A percentile compares a stretch with the other conserved stretches of the same genome.
Evolutionary conservation across 1,140 invertebrate genomes (phyloP).

Genomic region (Lysiphlebus fabarum): DNA sequence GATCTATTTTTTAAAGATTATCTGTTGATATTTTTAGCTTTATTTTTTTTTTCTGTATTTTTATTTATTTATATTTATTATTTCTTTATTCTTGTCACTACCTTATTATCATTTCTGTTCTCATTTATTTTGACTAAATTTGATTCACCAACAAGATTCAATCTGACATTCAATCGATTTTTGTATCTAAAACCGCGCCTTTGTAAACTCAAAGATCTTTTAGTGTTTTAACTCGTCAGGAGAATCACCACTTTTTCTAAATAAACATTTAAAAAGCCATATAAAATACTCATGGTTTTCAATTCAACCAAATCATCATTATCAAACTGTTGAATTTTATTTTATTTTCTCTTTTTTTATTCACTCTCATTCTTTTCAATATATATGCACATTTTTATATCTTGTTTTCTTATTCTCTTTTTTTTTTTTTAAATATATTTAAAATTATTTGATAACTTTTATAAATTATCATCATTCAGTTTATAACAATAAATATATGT

Average conservation of each 20-base stretch:
- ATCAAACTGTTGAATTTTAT: not conserved
- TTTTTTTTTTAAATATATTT: no score
- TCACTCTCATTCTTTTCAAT: not conserved
- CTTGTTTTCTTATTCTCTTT: no score
- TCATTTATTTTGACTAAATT: constrained; percentile 47
- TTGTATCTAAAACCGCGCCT: constrained; percentile 29
- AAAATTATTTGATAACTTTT: no score
- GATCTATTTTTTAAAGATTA: no score
- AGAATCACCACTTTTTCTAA: constrained; percentile 17
- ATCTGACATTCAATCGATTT: constrained; percentile 49
- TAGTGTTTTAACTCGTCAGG: constrained; percentile 17
- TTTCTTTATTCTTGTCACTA: constrained; percentile 9
- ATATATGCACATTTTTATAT: no score
- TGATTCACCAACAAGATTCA: constrained; percentile 48
- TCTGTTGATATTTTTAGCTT: no score
- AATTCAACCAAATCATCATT: not conserved
- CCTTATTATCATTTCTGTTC: constrained; percentile 8
- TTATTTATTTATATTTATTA: constrained; percentile 4
- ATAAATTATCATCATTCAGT: no score
- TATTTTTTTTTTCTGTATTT: constrained; percentile 3
- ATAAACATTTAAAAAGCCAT: not conserved
- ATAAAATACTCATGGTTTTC: not conserved
- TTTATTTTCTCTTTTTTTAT: not conserved
- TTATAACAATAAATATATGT: no score
- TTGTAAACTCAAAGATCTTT: constrained; percentile 3